These are phyloP conservation scores for Gila robusta DNA, from an alignment of 2,797 vertebrate genomes.

Conservation along the genomic window DNA sequence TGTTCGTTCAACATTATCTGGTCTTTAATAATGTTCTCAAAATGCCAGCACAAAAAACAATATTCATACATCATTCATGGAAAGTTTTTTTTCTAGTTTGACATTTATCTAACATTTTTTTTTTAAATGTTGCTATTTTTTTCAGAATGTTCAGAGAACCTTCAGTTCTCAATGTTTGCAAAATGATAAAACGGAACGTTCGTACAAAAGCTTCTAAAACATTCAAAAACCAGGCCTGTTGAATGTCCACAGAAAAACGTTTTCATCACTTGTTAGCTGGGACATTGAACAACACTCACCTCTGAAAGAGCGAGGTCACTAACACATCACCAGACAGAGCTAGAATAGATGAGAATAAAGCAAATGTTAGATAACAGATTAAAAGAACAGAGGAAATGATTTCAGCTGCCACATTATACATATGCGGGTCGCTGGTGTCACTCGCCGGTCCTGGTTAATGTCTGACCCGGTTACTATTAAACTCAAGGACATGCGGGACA, in stretches of 20 bases:
- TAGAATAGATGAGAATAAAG: neutral
- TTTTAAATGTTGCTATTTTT: neutral
- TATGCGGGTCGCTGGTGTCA: neutral
- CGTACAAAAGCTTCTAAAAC: neutral
- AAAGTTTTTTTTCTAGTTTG: neutral
- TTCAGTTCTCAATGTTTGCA: neutral
- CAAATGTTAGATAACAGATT: conserved; percentile 7
- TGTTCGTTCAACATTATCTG: neutral
- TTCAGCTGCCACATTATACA: neutral
- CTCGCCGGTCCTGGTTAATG: neutral
- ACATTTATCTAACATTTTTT: neutral
- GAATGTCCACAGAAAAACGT: neutral
- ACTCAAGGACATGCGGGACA: neutral
- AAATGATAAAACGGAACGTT: neutral
- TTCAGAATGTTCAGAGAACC: neutral
- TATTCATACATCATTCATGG: too few relatives aligned
- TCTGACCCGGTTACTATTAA: conserved; percentile 14
- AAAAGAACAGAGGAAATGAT: neutral
- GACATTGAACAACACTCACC: neutral
- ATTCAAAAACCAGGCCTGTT: neutral
- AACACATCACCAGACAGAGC: too few relatives aligned
- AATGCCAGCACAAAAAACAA: too few relatives aligned
- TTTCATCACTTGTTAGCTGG: neutral
- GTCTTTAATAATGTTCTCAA: neutral
- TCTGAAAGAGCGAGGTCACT: neutral